phyloP scores from a whole-genome alignment of 2,888 invertebrate species.

The Sylvicola fuscatus region DNA sequence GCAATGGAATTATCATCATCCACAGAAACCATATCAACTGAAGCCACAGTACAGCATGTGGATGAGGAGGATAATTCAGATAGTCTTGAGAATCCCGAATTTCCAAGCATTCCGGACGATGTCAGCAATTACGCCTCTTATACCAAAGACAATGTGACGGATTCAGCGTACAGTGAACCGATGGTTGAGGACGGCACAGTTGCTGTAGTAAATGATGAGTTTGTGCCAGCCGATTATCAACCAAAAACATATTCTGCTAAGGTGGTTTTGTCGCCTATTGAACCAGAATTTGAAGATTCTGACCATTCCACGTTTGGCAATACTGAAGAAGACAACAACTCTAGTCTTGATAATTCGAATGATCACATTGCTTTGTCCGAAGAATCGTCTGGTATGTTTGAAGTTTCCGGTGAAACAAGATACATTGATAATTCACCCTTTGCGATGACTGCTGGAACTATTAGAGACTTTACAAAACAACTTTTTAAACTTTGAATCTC shows the following conservation, averaged over 20 bases:
- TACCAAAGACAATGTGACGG: too few relatives aligned
- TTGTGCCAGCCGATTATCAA: too few relatives aligned
- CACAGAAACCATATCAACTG: constrained; percentile 5
- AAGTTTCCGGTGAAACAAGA: background rate
- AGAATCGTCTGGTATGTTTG: background rate
- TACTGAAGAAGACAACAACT: background rate
- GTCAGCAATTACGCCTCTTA: constrained; percentile 17
- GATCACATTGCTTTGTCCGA: background rate
- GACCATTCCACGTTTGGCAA: too few relatives aligned
- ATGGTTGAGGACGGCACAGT: too few relatives aligned
- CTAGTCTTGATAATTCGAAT: background rate
- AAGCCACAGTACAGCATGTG: background rate
- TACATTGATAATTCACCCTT: background rate
- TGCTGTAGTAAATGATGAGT: too few relatives aligned
- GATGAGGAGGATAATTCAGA: constrained; percentile 16
- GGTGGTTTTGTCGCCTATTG: too few relatives aligned
- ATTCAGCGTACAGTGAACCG: too few relatives aligned
- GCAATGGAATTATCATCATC: constrained; percentile 2
- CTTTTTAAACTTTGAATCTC: too few relatives aligned
- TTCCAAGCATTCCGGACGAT: constrained; percentile 30
- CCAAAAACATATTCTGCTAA: too few relatives aligned
- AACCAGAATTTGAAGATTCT: too few relatives aligned
- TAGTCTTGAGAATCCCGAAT: constrained; percentile 27
- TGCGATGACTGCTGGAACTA: too few relatives aligned
- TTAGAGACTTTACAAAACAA: too few relatives aligned